phyloP scores from a whole-genome alignment of 2,888 invertebrate genomes.

The Eupeodes luniger region DNA sequence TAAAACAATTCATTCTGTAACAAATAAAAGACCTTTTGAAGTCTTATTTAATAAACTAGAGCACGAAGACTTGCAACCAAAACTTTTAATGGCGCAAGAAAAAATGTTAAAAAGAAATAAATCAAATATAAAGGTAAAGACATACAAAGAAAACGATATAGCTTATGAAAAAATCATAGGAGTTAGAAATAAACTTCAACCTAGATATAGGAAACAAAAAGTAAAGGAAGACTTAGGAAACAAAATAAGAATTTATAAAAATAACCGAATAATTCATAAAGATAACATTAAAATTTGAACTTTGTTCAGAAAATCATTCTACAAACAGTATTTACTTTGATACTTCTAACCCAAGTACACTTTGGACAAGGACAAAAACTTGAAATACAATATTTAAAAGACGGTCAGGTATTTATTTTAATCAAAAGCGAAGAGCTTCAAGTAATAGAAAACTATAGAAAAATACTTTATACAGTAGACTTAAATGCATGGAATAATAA shows the following conservation, averaged over 20 bases:
- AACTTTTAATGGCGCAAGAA: too few relatives aligned
- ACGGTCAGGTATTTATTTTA: slow-evolving; percentile 22
- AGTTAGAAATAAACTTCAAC: too few relatives aligned
- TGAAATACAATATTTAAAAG: slow-evolving; percentile 16
- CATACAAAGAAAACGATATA: too few relatives aligned
- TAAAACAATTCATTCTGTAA: too few relatives aligned
- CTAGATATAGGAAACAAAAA: too few relatives aligned
- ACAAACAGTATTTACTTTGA: background rate
- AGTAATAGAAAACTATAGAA: slow-evolving; percentile 23
- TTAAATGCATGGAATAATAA: background rate
- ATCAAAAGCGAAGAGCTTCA: slow-evolving; percentile 6
- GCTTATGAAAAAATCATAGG: too few relatives aligned
- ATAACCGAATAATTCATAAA: slow-evolving; percentile 2
- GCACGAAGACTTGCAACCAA: too few relatives aligned
- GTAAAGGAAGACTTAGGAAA: slow-evolving; percentile 36
- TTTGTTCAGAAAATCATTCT: background rate
- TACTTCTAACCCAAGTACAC: background rate
- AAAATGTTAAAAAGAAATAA: too few relatives aligned
- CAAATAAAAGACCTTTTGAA: too few relatives aligned
- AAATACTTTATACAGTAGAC: slow-evolving; percentile 24
- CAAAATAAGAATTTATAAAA: slow-evolving; percentile 24
- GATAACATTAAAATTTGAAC: background rate
- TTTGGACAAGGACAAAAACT: slow-evolving; percentile 6
- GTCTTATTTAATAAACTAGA: too few relatives aligned
- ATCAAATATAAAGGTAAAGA: too few relatives aligned